These are phyloP conservation scores for Cliona cf. orientalis DNA, from an alignment of 37 sponge, comb jelly and placozoan genomes.

Conservation along the genomic window DNA sequence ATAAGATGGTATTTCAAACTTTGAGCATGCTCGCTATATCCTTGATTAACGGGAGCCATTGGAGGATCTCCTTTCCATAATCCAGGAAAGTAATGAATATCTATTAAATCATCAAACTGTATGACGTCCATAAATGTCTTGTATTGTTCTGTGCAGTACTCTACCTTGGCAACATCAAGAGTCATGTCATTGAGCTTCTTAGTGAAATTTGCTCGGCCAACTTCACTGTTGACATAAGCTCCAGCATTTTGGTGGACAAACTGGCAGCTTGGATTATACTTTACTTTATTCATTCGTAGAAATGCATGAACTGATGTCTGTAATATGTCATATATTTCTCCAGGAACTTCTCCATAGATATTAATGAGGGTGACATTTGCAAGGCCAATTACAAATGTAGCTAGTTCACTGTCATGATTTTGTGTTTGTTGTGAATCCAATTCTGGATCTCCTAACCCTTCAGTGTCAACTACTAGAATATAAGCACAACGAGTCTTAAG, in stretches of 20 bases:
- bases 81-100: constrained; percentile 41
- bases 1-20: constrained; percentile 5
- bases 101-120: constrained; percentile 35
- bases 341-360: constrained; percentile 30
- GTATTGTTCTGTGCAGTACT: constrained; percentile 11
- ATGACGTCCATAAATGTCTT: constrained; percentile 35
- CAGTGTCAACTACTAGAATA: constrained; percentile 40
- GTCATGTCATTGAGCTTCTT: constrained; percentile 40
- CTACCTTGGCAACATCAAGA: constrained; percentile 37
- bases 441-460: constrained; percentile 28
- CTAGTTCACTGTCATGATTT: constrained; percentile 54
- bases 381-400: constrained; percentile 51
- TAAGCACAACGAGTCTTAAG: constrained; percentile 14
- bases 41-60: constrained; percentile 50
- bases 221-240: neutral
- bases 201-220: constrained; percentile 23
- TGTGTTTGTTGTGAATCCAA: constrained; percentile 15
- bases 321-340: constrained; percentile 33
- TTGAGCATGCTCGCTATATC: constrained; percentile 29
- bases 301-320: constrained; percentile 55
- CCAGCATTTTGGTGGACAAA: constrained; percentile 59
- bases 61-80: constrained; percentile 61
- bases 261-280: constrained; percentile 19
- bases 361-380: constrained; percentile 44
- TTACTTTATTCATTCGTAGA: constrained; percentile 38